Conservation (phyloP, 2,888 invertebrate genomes). For the Embidobia sp. region DNA sequence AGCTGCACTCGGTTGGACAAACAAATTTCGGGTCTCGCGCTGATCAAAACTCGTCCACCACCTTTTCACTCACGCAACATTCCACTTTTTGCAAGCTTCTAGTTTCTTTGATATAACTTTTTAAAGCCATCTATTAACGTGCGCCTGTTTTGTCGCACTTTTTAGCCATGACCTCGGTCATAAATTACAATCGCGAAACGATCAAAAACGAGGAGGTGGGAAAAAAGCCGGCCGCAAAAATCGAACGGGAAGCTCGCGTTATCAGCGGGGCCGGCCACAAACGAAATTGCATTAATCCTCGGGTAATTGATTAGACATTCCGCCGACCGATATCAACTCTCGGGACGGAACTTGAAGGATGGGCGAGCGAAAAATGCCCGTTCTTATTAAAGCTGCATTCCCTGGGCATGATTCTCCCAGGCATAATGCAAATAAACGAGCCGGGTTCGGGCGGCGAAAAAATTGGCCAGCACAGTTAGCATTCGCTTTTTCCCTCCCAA, state of each 20-base stretch:
- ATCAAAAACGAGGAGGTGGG: constrained; percentile 16
- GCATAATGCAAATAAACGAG: constrained; percentile 58
- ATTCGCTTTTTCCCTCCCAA: constrained; percentile 47
- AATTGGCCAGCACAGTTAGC: constrained; percentile 39
- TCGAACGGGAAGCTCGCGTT: too few relatives aligned
- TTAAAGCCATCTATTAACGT: constrained; percentile 23
- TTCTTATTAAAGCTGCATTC: constrained; percentile 58
- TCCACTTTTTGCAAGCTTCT: constrained; percentile 11
- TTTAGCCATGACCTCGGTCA: constrained; percentile 3
- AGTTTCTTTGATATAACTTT: constrained; percentile 34
- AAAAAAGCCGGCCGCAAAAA: too few relatives aligned
- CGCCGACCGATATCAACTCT: neutral
- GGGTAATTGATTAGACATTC: constrained; percentile 16
- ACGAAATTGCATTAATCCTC: neutral
- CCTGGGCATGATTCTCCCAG: constrained; percentile 52
- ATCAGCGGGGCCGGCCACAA: neutral
- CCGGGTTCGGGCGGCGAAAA: constrained; percentile 30
- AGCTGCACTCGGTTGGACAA: too few relatives aligned
- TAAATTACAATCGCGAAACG: constrained; percentile 24
- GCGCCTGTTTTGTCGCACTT: constrained; percentile 7
- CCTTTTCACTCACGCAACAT: neutral
- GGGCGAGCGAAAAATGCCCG: constrained; percentile 47
- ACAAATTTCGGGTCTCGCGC: too few relatives aligned
- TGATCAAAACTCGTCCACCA: too few relatives aligned
- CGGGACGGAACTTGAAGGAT: constrained; percentile 33